Evolutionary conservation across 2,888 invertebrate species (phyloP), one percentile per base, ranked within the genome.

Genomic region (Tachina lurida): DNA sequence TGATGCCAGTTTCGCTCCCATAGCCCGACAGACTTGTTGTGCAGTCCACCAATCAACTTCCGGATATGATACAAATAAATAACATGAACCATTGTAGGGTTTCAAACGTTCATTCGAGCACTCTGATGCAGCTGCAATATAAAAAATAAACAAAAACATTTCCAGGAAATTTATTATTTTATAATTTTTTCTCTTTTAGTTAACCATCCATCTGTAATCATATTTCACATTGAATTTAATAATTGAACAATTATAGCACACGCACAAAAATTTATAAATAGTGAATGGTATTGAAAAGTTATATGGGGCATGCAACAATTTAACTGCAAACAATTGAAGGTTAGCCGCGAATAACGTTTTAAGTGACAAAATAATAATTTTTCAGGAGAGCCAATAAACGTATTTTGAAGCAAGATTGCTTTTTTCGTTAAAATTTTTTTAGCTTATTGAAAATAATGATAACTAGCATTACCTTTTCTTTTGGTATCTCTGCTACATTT

Each of bases 21-120:
- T 94, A 12, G 96, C 96, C 87, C 94, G 94, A 90, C 97, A 97
- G 9, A 96, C 95, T 89, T 95, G 94, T 88, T 94, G 94, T 2
- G 95, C 95, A 8, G 95, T 95, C 82, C 93, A 92, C 96, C 96
- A 96, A 9, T 96, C 95, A 1, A 96, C 96, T 91, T 95, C 95
- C 5, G 96, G 96, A 90, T 96, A 96, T 43, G 96, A 95, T 54
- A 96, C 95, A 91, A 96, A 95, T 12, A 96, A 94, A 93, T 96
- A 97, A 91, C 96, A 97, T 86, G 95, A 94, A 63, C 95, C 95
- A 90, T 95, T 95, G 94, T 95, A 96, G 86, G 95, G 93, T 52
- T 95, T 94, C 86, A 96, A 95, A 84, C 95, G 94, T 87, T 95
- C 95, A 90, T 96, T 96, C 88, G 95, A 94, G 90, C 96, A 96